Percentiles rank a stretch among this genome's conserved stretches.
Evolutionary conservation across 2,888 invertebrate species (phyloP).

Genomic region (Dioctria linearis): DNA sequence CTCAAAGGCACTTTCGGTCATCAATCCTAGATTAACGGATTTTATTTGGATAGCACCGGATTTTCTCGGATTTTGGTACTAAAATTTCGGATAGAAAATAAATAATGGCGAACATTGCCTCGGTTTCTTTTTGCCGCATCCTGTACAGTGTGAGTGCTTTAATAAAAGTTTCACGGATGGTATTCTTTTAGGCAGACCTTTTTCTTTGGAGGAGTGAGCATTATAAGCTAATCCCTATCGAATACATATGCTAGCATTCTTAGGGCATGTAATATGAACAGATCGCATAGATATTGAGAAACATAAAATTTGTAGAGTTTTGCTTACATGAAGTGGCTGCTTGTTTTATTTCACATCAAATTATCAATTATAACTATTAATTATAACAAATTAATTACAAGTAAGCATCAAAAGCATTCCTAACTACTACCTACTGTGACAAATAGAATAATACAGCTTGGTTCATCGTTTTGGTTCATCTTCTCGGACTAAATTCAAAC

Average conservation of each 20-base stretch:
- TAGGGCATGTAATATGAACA: too few relatives aligned
- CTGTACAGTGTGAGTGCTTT: not conserved
- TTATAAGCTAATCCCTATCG: not conserved
- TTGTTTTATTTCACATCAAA: too few relatives aligned
- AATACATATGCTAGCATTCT: not conserved
- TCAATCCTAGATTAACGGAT: constrained; percentile 8
- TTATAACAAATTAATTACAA: too few relatives aligned
- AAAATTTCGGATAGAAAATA: not conserved
- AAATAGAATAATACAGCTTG: too few relatives aligned
- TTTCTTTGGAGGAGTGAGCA: not conserved
- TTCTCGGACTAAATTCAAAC: too few relatives aligned
- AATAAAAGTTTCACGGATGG: not conserved
- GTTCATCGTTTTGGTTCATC: too few relatives aligned
- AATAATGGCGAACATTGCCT: constrained; percentile 2
- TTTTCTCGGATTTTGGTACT: not conserved
- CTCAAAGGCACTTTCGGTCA: not conserved
- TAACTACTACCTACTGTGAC: too few relatives aligned
- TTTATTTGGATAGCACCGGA: constrained; percentile 4
- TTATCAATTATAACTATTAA: too few relatives aligned
- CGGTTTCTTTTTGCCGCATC: not conserved
- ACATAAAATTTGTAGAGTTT: not conserved
- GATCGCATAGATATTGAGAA: not conserved
- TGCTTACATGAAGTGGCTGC: not conserved
- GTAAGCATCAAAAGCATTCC: too few relatives aligned
- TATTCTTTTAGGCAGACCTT: not conserved